Evolutionary conservation across 2,797 vertebrate genomes (phyloP), one percentile per base, ranked within the genome.

Genomic region (Babyrousa celebensis): DNA sequence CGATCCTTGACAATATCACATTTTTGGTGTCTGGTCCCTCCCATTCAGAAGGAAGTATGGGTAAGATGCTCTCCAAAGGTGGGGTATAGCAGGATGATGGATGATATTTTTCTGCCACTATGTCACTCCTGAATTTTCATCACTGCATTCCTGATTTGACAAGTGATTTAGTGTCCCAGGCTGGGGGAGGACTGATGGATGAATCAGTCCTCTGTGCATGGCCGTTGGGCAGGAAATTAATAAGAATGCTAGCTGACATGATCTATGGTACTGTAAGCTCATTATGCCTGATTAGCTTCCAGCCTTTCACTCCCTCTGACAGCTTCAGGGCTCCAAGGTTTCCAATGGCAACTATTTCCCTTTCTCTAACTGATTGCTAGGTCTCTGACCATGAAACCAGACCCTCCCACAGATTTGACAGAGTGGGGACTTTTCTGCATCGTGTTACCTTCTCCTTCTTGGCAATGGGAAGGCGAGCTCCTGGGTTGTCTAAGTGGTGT

Each of bases 161-260:
- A 84, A 58, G 90, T 91, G 96, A 95, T 21, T 85, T 93, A 97
- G 96, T 75, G 74, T 97, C 91, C 25, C 78, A 95, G 72, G 40
- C 54, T 71, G 14, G 52, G 93, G 92, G 96, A 92, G 79, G 90
- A 96, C 88, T n/a, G 56, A 89, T 72, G 85, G 85, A 97, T 97
- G 97, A 98, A 97, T 98, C 56, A 82, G 72, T 92, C 86, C 84
- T 98, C 94, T 98, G 96, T 96, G 92, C 63, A n/a, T 84, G 94
- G 89, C 78, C 54, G 10, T 83, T 92, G 91, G 86, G 94, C 94
- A 97, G 96, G 97, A 98, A 98, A 98, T 98, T 96, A 97, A 97
- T 96, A 94, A 96, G 96, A 97, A 98, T 96, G 79, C 84, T 91
- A 63, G 94, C 85, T 96, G 94, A 97, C 94, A 97, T 97, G 96